Percentiles rank a stretch among this genome's conserved stretches.
Conservation (phyloP, 2,888 invertebrate species). For the Cerastis leucographa region DNA sequence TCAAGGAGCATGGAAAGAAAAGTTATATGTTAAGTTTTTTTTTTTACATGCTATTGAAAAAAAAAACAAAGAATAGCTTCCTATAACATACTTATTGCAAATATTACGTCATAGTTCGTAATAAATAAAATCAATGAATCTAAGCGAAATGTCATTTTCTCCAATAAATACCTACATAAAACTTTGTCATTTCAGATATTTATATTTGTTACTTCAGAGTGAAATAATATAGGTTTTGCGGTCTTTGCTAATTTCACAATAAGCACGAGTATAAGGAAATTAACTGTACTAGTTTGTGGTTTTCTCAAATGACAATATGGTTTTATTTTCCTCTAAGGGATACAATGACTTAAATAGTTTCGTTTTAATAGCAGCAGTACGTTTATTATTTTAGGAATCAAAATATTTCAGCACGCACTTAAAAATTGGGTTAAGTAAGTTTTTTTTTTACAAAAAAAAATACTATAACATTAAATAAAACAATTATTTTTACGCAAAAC, state of each 20-base stretch:
- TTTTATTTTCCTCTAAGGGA: constrained; percentile 23
- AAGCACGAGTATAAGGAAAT: constrained; percentile 57
- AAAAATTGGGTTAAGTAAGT: neutral
- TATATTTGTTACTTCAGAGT: neutral
- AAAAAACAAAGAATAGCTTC: neutral
- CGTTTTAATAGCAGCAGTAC: neutral
- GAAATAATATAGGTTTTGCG: constrained; percentile 30
- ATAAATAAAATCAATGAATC: neutral
- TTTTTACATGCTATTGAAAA: neutral
- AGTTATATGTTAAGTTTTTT: neutral
- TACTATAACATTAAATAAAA: neutral
- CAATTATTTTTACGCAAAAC: neutral
- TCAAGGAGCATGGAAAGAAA: neutral
- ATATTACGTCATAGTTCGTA: neutral
- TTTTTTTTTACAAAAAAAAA: neutral
- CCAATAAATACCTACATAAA: neutral
- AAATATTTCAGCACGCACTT: neutral
- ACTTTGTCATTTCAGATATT: neutral
- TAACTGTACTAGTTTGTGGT: constrained; percentile 54
- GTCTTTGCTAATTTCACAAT: constrained; percentile 44
- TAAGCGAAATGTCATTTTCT: neutral
- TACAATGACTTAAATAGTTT: constrained; percentile 4
- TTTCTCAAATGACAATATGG: constrained; percentile 62
- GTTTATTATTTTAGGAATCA: neutral
- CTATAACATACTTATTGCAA: neutral